phyloP scores from a whole-genome alignment of 2,797 vertebrate species.

The Cygnus olor region DNA sequence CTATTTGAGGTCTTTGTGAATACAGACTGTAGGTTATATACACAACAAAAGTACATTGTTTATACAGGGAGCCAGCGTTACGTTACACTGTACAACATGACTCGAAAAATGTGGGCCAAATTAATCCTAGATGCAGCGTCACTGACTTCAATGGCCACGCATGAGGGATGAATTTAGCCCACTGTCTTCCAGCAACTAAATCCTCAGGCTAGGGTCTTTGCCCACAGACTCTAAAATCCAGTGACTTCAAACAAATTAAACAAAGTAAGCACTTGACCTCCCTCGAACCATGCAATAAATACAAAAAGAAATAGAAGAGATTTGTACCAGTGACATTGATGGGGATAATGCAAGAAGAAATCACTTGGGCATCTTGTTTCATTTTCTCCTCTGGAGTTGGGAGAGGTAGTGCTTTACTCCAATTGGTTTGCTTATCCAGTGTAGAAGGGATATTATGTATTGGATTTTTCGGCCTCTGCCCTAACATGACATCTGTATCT shows the following conservation, averaged over 20 bases:
- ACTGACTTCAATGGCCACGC: neutral
- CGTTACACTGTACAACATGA: constrained; percentile 28
- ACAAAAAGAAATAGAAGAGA: constrained; percentile 72
- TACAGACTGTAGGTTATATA: constrained; percentile 70
- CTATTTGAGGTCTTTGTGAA: constrained; percentile 72
- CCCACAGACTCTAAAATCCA: neutral
- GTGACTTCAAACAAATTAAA: constrained; percentile 58
- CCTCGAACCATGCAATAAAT: constrained; percentile 69
- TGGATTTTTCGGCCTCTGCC: constrained; percentile 92
- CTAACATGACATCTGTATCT: constrained; percentile 91
- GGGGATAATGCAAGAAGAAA: constrained; percentile 96
- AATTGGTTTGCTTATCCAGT: constrained; percentile 99
- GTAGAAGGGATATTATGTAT: constrained; percentile 95
- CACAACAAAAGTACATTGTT: constrained; percentile 67
- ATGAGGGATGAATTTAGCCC: constrained; percentile 57
- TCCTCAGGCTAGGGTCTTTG: constrained; percentile 28
- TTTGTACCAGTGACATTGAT: constrained; percentile 98
- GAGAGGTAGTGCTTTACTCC: constrained; percentile 93
- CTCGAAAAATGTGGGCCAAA: constrained; percentile 42
- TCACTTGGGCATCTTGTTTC: constrained; percentile 93
- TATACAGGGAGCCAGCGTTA: constrained; percentile 48
- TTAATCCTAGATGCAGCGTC: constrained; percentile 33
- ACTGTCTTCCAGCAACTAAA: constrained; percentile 40
- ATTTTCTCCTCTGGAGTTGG: constrained; percentile 97
- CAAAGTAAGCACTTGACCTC: constrained; percentile 62